Evolutionary conservation across 2,888 invertebrate species (phyloP), one percentile per base, ranked within the genome.

Genomic region (Pseudeuparius sepicola): DNA sequence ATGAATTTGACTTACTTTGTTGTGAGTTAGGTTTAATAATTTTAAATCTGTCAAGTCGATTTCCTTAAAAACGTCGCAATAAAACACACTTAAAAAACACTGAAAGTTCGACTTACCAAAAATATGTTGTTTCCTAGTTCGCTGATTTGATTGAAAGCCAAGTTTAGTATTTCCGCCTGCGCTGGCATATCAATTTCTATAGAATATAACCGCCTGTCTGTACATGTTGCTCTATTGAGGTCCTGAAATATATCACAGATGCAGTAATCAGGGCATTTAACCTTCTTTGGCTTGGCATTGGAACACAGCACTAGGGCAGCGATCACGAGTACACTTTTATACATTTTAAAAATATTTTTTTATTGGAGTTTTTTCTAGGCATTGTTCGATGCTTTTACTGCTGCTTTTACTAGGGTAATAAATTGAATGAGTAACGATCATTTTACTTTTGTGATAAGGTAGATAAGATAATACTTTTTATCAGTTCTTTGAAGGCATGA

Each of bases 91-190:
- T n/a, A n/a, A n/a, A n/a, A n/a, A n/a, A n/a, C n/a, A n/a, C n/a
- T 7, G 20, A 32, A 12, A 28, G 23, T 24, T 7, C 25, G 30
- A 52, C 55, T 61, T 58, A 77, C 78, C 66, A 67, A 61, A 53
- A 78, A 77, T 55, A 70, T 67, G 48, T 65, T 67, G 51, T 71
- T 70, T 38, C 73, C 71, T 51, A 78, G 55, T 45, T 67, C 68
- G 45, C 68, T 71, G 43, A 78, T 74, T 48, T 65, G 68, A 58
- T 78, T 78, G 43, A 68, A 64, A 45, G 70, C 71, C 41, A 78
- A 59, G 55, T 71, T 71, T 41, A 78, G 67, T 26, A 74, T 60
- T 58, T 78, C 69, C 16, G 74, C 50, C 13, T 61, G 61, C 28
- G 59, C 57, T 1, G 77, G 71, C 49, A 77, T 67, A 47, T 71